Percentiles rank a stretch among this genome's conserved stretches.
Conservation (phyloP, 2,113 vertebrate species). For the Odocoileus hemionus region DNA sequence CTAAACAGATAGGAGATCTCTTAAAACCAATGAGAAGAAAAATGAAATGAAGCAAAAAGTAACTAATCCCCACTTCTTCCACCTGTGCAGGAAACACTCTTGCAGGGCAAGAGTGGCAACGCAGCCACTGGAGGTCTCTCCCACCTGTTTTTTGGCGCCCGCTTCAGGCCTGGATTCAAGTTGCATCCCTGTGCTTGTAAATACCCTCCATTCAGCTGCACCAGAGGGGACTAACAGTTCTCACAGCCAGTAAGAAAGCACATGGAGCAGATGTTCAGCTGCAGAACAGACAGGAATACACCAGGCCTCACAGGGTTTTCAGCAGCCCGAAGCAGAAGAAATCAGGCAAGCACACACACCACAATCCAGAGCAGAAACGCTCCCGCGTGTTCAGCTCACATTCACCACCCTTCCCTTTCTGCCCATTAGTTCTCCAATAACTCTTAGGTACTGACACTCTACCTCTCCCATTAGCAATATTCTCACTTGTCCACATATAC, state of each 20-base stretch:
- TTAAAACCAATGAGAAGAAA: background rate
- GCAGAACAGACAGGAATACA: rapidly evolving
- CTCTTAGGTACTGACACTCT: background rate
- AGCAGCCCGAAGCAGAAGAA: background rate
- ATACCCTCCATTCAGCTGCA: background rate
- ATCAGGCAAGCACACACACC: background rate
- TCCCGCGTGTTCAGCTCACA: rapidly evolving
- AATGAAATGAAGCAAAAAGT: background rate
- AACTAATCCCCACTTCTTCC: background rate
- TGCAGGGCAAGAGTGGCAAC: rapidly evolving
- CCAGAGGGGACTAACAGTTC: background rate
- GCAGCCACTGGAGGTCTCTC: too few relatives aligned
- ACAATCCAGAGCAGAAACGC: rapidly evolving
- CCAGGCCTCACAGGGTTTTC: rapidly evolving
- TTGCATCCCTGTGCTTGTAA: background rate
- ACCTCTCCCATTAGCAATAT: background rate
- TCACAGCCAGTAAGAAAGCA: background rate
- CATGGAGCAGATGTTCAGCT: background rate
- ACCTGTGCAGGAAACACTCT: background rate
- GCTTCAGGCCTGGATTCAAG: background rate
- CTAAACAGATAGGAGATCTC: background rate
- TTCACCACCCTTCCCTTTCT: background rate
- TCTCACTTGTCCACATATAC: background rate
- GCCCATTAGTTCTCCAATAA: background rate
- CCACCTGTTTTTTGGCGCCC: too few relatives aligned